Base-by-base conservation (phyloP, 2,797 vertebrate species). In the Menidia menidia region DNA sequence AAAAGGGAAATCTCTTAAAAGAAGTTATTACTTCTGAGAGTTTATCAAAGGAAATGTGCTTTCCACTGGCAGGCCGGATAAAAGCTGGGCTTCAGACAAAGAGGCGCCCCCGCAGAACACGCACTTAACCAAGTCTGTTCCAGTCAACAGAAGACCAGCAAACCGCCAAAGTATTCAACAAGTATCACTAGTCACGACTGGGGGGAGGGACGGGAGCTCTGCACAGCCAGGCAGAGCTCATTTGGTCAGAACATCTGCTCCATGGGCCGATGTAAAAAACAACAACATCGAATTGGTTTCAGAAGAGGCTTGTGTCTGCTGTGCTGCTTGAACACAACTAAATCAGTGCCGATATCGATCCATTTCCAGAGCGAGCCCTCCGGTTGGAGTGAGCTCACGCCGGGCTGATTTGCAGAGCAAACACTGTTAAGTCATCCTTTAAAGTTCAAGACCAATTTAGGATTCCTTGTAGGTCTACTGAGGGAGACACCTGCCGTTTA, bases 341-440 rank as follows among this genome's bases (percentile, higher is more conserved):
- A 88, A 89, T 88, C 86, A 83, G 64, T 51, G 77, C 64, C 19
- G 51, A 16, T 87, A 91, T 91, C 67, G 90, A 92, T 91, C 84
- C 63, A 32, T 50, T 53, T 70, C 42, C 64, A 33, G 59, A 64
- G 73, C 25, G 8, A 59, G 73, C 43, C 75, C 75, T 81, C 61
- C 54, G 80, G 75, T 57, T 15, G 60, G 71, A 68, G 77, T 30
- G 79, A 78, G 75, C 86, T 78, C 78, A 67, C 62, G 63, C 78
- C 15, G 14, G 71, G 42, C 69, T 18, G 75, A 77, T 68, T 45
- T 77, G 66, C 56, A 63, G 75, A 83, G 81, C 73, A 75, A 88
- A 88, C 75, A 63, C 58, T 18, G 73, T 85, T 83, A 73, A 81
- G 73, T 45, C 69, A 77, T 64, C 35, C 4, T 6, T 39, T 39